Percentiles rank a stretch among this genome's conserved stretches.
Conservation (phyloP, 2,797 vertebrate species). For the Enteromius treurensis region DNA sequence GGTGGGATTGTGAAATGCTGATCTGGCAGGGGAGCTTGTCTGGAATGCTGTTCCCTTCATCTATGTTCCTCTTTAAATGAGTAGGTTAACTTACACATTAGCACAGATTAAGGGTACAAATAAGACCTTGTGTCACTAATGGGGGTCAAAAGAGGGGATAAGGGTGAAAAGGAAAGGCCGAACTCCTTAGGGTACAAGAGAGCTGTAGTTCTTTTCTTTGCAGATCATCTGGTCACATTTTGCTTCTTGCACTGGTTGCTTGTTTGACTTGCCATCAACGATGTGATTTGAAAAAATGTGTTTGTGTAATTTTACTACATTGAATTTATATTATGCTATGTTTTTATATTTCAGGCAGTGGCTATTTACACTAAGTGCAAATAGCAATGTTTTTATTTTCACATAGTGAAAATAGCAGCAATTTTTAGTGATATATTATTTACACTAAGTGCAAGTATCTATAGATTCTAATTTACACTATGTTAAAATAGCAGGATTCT, state of each 20-base stretch:
- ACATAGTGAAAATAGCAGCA: no score
- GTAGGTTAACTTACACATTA: slow-evolving; percentile 46
- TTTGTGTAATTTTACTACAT: neutral
- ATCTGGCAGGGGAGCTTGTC: slow-evolving; percentile 43
- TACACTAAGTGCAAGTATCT: no score
- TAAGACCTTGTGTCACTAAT: slow-evolving; percentile 58
- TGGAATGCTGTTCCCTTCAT: slow-evolving; percentile 24
- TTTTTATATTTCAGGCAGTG: neutral
- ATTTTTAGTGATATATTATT: no score
- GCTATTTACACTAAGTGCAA: no score
- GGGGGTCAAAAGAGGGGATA: slow-evolving; percentile 50
- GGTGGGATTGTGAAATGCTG: slow-evolving; percentile 30
- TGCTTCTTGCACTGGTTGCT: neutral
- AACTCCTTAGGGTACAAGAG: slow-evolving; percentile 44
- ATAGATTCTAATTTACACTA: no score
- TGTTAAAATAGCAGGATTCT: no score
- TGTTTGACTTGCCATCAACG: neutral
- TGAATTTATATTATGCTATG: neutral
- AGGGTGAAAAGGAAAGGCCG: slow-evolving; percentile 29
- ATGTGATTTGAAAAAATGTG: neutral
- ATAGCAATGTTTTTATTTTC: no score
- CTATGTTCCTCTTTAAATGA: slow-evolving; percentile 13
- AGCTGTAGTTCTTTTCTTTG: slow-evolving; percentile 35
- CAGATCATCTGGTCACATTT: slow-evolving; percentile 13
- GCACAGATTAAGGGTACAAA: slow-evolving; percentile 56